A percentile compares a stretch with the other conserved stretches of the same genome.
Conservation (phyloP, 2,113 vertebrate species). For the Psettodes erumei region DNA sequence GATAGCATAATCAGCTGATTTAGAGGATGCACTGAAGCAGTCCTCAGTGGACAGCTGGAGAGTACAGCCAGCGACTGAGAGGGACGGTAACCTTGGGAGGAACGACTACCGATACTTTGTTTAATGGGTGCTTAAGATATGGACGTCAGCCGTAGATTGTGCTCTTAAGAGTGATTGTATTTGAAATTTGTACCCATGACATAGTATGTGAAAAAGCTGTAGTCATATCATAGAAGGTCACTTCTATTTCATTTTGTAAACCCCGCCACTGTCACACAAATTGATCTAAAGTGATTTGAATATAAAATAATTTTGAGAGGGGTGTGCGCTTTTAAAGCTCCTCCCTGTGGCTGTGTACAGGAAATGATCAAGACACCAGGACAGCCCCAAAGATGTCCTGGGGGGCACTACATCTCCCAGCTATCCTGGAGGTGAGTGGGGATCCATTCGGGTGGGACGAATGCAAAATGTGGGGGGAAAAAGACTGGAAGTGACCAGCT, state of each 20-base stretch:
- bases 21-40: conserved; percentile 77
- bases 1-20: conserved; percentile 85
- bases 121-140: conserved; percentile 55
- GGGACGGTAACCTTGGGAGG: conserved; percentile 78
- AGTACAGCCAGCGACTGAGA: conserved; percentile 64
- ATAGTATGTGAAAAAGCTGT: neutral
- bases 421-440: neutral
- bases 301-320: neutral
- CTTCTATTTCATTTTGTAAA: neutral
- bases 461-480: neutral
- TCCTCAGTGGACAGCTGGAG: conserved; percentile 76
- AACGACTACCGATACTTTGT: conserved; percentile 69
- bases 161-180: conserved; percentile 35
- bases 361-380: neutral
- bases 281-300: neutral
- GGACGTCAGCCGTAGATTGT: conserved; percentile 32
- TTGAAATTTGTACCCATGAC: neutral
- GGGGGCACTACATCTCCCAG: conserved; percentile 18
- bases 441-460: conserved; percentile 9
- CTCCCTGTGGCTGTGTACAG: conserved; percentile 1
- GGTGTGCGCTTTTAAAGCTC: neutral
- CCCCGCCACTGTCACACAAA: neutral
- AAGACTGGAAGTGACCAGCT: conserved; percentile 17
- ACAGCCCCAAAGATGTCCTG: conserved; percentile 2
- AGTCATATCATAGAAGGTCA: neutral